Percentiles rank a stretch among this genome's conserved stretches.
These are phyloP conservation scores for Periophthalmodon schlosseri DNA, from an alignment of 2,113 vertebrate species.

Conservation along the genomic window DNA sequence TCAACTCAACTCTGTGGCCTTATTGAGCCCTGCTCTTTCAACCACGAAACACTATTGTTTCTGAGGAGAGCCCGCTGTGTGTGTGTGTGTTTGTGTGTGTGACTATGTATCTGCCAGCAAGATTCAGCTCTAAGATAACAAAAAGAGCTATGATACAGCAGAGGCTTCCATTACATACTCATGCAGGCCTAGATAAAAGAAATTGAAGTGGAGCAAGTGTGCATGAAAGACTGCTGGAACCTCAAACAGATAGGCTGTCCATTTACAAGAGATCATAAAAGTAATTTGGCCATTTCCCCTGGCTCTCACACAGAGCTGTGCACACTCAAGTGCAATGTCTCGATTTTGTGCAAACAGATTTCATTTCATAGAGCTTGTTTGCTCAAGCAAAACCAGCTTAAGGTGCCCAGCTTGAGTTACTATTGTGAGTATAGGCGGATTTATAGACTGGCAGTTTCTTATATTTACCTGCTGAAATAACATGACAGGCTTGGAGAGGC, in stretches of 20 bases:
- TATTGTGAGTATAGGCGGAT: constrained; percentile 19
- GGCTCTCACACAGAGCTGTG: constrained; percentile 24
- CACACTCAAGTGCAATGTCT: constrained; percentile 42
- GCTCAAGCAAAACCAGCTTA: constrained; percentile 45
- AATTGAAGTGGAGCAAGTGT: constrained; percentile 23
- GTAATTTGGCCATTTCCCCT: constrained; percentile 23
- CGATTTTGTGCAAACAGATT: constrained; percentile 51
- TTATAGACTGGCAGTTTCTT: constrained; percentile 1
- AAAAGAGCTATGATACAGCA: constrained; percentile 12
- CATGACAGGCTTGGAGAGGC: constrained; percentile 13
- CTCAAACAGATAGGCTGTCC: constrained; percentile 31
- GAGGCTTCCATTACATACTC: constrained; percentile 9
- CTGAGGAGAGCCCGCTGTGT: constrained; percentile 3
- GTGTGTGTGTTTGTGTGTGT: constrained; percentile 22
- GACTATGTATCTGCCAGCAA: neutral
- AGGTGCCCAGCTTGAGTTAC: constrained; percentile 10
- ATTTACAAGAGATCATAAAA: constrained; percentile 48
- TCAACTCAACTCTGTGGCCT: constrained; percentile 36
- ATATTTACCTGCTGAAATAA: constrained; percentile 30
- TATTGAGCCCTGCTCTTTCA: constrained; percentile 44
- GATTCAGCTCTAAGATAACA: constrained; percentile 28
- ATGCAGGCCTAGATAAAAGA: constrained; percentile 24
- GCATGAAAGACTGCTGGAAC: constrained; percentile 11
- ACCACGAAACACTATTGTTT: constrained; percentile 27
- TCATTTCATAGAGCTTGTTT: constrained; percentile 49